Conservation (phyloP, 2,888 invertebrate genomes). For the Cryptocephalus moraei region DNA sequence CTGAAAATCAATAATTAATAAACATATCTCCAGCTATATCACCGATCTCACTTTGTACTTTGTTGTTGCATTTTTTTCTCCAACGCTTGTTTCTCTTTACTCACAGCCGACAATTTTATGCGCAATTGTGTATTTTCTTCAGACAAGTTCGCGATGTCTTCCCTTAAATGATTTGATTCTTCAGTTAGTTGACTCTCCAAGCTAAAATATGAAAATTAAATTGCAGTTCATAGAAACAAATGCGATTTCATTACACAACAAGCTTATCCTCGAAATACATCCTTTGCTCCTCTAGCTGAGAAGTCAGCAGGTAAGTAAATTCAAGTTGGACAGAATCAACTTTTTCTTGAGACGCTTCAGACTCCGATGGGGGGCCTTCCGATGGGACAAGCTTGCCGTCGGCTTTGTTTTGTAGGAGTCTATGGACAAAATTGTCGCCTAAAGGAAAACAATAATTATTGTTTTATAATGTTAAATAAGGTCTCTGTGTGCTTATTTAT, state of each 20-base stretch:
- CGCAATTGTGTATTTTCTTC: conserved; percentile 41
- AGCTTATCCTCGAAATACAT: conserved; percentile 82
- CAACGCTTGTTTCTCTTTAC: conserved; percentile 54
- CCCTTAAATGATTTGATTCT: conserved; percentile 33
- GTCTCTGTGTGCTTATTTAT: background rate
- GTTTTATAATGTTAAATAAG: background rate
- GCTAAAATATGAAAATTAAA: conserved; percentile 14
- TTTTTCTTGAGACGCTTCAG: conserved; percentile 62
- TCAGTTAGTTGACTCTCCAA: conserved; percentile 31
- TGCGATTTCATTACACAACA: background rate
- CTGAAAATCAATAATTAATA: conserved; percentile 30
- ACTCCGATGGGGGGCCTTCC: conserved; percentile 53
- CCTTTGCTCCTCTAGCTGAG: conserved; percentile 90
- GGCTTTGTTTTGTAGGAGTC: conserved; percentile 89
- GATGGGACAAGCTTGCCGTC: conserved; percentile 92
- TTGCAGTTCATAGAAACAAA: background rate
- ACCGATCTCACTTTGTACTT: conserved; percentile 42
- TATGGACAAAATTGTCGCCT: conserved; percentile 45
- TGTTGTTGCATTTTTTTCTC: conserved; percentile 63
- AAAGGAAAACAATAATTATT: conserved; percentile 5
- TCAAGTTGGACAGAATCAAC: conserved; percentile 91
- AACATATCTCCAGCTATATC: too few species aligned
- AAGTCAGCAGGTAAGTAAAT: conserved; percentile 91
- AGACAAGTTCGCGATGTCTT: conserved; percentile 38
- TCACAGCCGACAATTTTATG: conserved; percentile 43